Evolutionary conservation across 2,888 invertebrate genomes (phyloP).

Genomic region (Masnerella sp.): DNA sequence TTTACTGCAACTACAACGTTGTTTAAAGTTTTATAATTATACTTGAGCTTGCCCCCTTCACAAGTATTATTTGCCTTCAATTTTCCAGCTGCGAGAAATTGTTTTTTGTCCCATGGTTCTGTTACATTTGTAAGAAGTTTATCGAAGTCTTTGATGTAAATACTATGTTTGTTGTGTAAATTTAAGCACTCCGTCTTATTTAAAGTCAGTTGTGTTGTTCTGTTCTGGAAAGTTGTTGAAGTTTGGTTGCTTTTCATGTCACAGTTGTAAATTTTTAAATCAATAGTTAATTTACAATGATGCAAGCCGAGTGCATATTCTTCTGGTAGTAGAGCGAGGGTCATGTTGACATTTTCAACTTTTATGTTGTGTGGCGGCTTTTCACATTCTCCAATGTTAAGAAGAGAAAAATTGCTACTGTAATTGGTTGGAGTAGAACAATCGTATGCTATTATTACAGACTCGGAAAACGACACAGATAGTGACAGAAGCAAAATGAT

Average conservation of each 20-base stretch:
- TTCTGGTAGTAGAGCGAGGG: background rate
- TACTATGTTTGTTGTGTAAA: too few species aligned
- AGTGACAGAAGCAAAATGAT: too few species aligned
- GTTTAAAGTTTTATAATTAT: background rate
- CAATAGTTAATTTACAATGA: background rate
- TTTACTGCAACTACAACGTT: background rate
- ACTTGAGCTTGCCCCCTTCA: background rate
- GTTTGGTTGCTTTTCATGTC: background rate
- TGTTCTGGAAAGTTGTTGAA: too few species aligned
- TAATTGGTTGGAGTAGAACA: background rate
- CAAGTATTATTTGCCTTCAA: background rate
- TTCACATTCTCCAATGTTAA: constrained; percentile 4
- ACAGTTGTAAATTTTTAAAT: background rate
- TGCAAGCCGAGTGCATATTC: background rate
- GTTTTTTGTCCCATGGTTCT: background rate
- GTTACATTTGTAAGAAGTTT: background rate
- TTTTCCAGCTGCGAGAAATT: background rate
- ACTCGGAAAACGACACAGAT: too few species aligned
- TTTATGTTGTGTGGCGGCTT: background rate
- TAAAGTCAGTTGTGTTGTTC: too few species aligned
- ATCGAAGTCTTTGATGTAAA: background rate
- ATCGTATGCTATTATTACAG: constrained; percentile 5
- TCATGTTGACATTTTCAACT: background rate
- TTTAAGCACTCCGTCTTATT: too few species aligned
- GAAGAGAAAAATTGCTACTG: background rate